These are phyloP conservation scores for Cyprinus carpio DNA, from an alignment of 2,113 vertebrate genomes.

Conservation along the genomic window DNA sequence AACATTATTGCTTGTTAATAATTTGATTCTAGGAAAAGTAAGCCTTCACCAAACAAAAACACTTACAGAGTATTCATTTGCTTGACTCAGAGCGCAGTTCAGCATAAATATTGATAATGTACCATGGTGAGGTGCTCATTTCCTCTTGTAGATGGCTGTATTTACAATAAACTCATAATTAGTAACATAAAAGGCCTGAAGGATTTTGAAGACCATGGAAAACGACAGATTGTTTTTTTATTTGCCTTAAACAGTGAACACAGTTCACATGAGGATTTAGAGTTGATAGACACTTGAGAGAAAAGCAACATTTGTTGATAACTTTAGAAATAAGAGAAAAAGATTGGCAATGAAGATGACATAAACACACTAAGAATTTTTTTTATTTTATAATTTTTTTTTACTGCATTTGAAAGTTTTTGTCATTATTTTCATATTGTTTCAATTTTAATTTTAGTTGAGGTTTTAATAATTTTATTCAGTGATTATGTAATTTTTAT, in stretches of 20 bases:
- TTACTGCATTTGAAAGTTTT: neutral
- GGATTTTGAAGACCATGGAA: neutral
- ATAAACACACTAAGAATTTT: neutral
- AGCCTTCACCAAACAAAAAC: conserved; percentile 13
- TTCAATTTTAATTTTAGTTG: neutral
- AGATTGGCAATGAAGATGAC: neutral
- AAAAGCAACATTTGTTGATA: neutral
- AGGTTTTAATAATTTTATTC: neutral
- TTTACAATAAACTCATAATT: neutral
- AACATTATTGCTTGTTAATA: conserved; percentile 17
- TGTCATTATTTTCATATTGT: neutral
- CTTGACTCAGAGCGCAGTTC: neutral
- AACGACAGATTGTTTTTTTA: neutral
- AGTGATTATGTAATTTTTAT: neutral
- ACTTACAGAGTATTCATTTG: neutral
- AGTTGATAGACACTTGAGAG: neutral
- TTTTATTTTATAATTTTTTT: neutral
- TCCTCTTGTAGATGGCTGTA: neutral
- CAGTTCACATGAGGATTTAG: neutral
- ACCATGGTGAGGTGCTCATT: neutral
- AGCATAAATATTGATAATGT: neutral
- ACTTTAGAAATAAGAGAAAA: neutral
- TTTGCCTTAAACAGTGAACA: neutral
- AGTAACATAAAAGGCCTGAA: neutral
- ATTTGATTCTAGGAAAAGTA: neutral